Base-by-base conservation (phyloP, 2,113 vertebrate genomes). In the Otolemur garnettii region DNA sequence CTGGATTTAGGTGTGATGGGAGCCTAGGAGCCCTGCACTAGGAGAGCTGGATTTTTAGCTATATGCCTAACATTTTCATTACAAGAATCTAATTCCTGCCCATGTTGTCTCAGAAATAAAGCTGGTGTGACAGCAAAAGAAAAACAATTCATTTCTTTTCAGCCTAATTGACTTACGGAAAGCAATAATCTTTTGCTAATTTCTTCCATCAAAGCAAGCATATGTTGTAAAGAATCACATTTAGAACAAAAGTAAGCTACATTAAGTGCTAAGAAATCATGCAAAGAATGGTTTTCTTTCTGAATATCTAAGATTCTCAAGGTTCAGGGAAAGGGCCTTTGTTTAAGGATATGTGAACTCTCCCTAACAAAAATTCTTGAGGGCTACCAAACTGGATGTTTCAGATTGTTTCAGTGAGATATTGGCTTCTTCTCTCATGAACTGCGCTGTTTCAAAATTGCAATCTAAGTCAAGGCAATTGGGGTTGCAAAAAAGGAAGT, bases 121-220 rank as follows among this genome's bases (percentile, higher is more conserved):
- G 93, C 88, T 92, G 42, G 30, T 97, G 87, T 94, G 97, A 96
- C 80, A 94, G 68, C 82, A 94, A 86, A 97, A 97, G 82, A 88
- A 94, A 96, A 97, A 96, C 71, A 98, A 96, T 94, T 97, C 95
- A 97, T 98, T 98, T 98, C 96, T 97, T 98, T 98, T 96, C 57
- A 95, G 79, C 93, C 96, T 98, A 98, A 98, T 98, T 74, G 75
- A 98, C 94, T 98, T 97, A 97, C 84, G 66, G 93, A 92, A 97
- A 98, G 95, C 66, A n/a, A 94, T 98, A 98, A 98, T 97, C 97
- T 97, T 98, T 97, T 94, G 95, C 96, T 98, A 98, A 98, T 98
- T 98, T 98, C 97, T 95, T 98, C 95, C 97, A 98, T 98, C 96
- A 97, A 95, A 98, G 90, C 88, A 97, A 97, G 97, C 97, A 98